phyloP scores from a whole-genome alignment of 2,797 vertebrate genomes.

The Chelonia mydas region DNA sequence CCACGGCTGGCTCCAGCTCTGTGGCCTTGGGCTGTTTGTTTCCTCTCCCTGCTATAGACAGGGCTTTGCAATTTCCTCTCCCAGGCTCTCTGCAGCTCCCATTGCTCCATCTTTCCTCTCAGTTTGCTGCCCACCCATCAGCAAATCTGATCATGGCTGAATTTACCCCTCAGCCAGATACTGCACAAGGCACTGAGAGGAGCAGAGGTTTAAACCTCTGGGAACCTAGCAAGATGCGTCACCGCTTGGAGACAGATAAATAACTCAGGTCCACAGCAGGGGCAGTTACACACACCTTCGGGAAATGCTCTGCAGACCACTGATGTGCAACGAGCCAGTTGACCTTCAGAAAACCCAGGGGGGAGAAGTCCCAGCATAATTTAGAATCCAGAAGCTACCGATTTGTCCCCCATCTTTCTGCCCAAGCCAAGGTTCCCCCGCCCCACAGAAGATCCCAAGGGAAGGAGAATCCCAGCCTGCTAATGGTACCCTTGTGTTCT shows the following conservation, averaged over 20 bases:
- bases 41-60: neutral
- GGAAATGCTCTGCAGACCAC: neutral
- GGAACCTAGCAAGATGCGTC: too few species aligned
- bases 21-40: neutral
- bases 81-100: too few species aligned
- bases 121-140: neutral
- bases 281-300: rapidly evolving
- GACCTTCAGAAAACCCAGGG: rapidly evolving
- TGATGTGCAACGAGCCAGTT: neutral
- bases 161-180: neutral
- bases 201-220: neutral
- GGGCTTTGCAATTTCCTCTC: neutral
- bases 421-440: neutral
- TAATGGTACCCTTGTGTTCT: neutral
- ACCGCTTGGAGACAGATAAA: neutral
- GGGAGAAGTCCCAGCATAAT: neutral
- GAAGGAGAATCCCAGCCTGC: neutral
- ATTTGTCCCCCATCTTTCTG: neutral
- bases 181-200: neutral
- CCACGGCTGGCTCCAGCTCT: neutral
- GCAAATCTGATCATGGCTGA: neutral
- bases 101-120: neutral
- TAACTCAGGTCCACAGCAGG: too few species aligned
- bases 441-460: neutral
- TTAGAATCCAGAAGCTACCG: rapidly evolving